A percentile compares a stretch with the other conserved stretches of the same genome.
phyloP scores from a whole-genome alignment of 2,113 vertebrate species.

The Orthonyx spaldingii region DNA sequence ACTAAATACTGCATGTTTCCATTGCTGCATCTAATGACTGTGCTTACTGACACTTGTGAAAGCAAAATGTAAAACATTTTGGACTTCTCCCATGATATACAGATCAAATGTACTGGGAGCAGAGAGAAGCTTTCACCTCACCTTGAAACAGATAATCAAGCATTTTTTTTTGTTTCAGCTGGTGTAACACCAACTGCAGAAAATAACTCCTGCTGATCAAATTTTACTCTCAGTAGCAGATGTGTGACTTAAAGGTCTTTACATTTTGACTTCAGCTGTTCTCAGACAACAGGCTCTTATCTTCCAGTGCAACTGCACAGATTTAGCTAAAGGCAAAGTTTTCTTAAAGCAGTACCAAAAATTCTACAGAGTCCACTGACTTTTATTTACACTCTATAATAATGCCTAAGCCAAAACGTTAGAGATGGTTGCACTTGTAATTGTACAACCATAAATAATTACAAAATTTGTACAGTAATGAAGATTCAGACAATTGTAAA shows the following conservation, averaged over 20 bases:
- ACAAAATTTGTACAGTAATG: neutral
- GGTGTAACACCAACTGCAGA: neutral
- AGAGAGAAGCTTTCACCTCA: neutral
- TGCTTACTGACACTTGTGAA: neutral
- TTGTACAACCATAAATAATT: neutral
- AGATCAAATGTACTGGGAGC: neutral
- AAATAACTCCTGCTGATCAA: neutral
- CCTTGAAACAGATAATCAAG: neutral
- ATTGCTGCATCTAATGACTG: neutral
- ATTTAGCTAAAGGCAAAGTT: neutral
- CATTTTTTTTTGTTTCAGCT: neutral
- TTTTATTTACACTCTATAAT: neutral
- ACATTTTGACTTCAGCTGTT: constrained; percentile 20
- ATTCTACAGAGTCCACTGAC: neutral
- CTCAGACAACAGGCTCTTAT: neutral
- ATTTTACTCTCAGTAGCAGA: neutral
- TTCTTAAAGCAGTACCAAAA: neutral
- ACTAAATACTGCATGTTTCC: neutral
- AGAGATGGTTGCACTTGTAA: neutral
- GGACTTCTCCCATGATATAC: neutral
- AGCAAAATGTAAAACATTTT: neutral
- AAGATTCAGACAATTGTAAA: neutral
- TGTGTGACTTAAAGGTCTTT: neutral
- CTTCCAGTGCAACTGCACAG: neutral
- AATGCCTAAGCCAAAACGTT: neutral